Conservation (phyloP, 2,888 invertebrate genomes). For the Acholoe squamosa region DNA sequence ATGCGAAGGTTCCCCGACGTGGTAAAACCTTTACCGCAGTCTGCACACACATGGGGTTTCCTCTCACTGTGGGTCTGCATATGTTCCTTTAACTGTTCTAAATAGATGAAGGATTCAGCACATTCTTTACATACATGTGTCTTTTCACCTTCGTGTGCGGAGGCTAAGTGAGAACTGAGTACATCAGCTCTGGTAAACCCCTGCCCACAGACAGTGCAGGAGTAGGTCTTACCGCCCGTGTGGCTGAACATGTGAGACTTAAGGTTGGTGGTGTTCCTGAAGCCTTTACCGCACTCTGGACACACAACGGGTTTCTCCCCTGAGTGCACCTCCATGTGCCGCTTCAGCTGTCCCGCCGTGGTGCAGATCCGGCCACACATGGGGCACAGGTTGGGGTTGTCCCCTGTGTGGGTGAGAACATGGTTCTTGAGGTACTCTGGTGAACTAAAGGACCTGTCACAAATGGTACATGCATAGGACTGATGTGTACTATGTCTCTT, state of each 20-base stretch:
- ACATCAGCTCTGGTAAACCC: neutral
- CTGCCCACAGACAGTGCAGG: neutral
- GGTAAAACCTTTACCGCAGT: conserved; percentile 3
- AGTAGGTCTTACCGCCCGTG: neutral
- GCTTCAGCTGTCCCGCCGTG: conserved; percentile 17
- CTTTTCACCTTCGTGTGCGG: conserved; percentile 33
- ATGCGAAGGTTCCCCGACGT: neutral
- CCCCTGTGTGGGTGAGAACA: conserved; percentile 55
- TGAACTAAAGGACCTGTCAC: conserved; percentile 7
- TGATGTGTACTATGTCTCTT: conserved; percentile 15
- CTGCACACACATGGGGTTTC: conserved; percentile 15
- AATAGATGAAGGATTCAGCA: neutral
- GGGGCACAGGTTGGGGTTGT: conserved; percentile 59
- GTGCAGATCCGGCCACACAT: conserved; percentile 61
- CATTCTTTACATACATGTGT: neutral
- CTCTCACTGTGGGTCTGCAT: conserved; percentile 21
- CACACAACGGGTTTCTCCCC: conserved; percentile 62
- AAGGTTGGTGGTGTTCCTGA: neutral
- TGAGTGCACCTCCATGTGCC: conserved; percentile 55
- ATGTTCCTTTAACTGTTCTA: neutral
- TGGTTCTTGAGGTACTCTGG: conserved; percentile 48
- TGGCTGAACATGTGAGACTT: conserved; percentile 43
- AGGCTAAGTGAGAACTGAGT: neutral
- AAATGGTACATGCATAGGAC: conserved; percentile 32
- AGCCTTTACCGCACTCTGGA: conserved; percentile 57